Percentiles rank a stretch among this genome's conserved stretches.
phyloP scores from a whole-genome alignment of 2,888 invertebrate genomes.

The Cancer borealis region DNA sequence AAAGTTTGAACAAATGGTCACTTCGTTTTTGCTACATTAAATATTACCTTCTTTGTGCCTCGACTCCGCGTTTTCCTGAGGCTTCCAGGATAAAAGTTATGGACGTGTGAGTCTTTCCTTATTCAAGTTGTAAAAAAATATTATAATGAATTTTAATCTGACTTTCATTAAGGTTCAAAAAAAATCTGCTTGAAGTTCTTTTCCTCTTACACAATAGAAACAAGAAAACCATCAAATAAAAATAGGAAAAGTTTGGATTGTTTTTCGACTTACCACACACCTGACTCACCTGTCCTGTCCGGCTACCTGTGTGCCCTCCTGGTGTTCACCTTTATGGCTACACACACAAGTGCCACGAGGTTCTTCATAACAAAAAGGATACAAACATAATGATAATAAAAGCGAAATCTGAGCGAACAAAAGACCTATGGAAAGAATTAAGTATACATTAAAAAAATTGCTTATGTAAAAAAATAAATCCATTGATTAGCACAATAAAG shows the following conservation, averaged over 20 bases:
- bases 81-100: background rate
- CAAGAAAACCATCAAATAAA: background rate
- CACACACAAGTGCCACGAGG: too few species aligned
- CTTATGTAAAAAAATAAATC: background rate
- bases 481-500: background rate
- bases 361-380: too few species aligned
- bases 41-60: slow-evolving; percentile 41
- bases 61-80: background rate
- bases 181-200: background rate
- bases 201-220: background rate
- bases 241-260: background rate
- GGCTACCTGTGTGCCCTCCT: too few species aligned
- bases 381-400: too few species aligned
- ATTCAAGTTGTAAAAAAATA: background rate
- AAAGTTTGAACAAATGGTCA: slow-evolving; percentile 41
- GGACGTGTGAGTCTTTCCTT: background rate
- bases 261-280: too few species aligned
- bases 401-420: too few species aligned
- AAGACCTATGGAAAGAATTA: too few species aligned
- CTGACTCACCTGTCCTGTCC: too few species aligned
- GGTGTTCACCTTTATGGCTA: too few species aligned
- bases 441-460: too few species aligned
- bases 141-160: background rate
- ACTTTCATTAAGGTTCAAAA: background rate
- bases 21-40: slow-evolving; percentile 32